These are phyloP conservation scores for Balanococcus diminutus DNA, from an alignment of 2,888 invertebrate genomes.

Conservation along the genomic window DNA sequence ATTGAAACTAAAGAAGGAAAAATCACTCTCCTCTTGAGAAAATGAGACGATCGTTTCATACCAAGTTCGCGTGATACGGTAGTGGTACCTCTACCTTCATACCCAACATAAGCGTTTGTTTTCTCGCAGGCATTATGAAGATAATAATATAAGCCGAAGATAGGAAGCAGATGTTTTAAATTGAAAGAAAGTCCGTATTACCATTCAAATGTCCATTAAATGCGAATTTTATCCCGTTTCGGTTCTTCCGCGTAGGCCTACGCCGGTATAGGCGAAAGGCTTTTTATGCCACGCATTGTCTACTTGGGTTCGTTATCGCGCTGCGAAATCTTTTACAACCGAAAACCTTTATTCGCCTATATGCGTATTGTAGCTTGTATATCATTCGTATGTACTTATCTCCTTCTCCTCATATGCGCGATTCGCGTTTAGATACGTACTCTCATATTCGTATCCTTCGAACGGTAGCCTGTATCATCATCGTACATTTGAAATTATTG, in stretches of 20 bases:
- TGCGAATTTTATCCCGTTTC: constrained; percentile 46
- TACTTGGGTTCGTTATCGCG: constrained; percentile 20
- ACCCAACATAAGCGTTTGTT: neutral
- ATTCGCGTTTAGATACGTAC: neutral
- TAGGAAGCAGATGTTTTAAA: constrained; percentile 53
- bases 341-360: constrained; percentile 5
- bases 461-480: neutral
- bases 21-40: no score
- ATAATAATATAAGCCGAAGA: constrained; percentile 44
- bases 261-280: neutral
- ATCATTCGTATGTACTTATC: neutral
- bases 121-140: neutral
- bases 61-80: no score
- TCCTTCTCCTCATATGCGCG: neutral
- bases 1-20: no score
- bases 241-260: neutral
- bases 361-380: neutral
- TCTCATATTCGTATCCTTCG: neutral
- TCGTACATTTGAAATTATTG: neutral
- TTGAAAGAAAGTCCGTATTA: constrained; percentile 51
- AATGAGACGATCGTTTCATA: no score
- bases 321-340: neutral
- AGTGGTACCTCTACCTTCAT: no score
- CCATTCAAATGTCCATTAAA: constrained; percentile 53
- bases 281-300: neutral